These are phyloP conservation scores for Lycodopsis pacificus DNA, from an alignment of 2,797 vertebrate genomes.

Conservation along the genomic window DNA sequence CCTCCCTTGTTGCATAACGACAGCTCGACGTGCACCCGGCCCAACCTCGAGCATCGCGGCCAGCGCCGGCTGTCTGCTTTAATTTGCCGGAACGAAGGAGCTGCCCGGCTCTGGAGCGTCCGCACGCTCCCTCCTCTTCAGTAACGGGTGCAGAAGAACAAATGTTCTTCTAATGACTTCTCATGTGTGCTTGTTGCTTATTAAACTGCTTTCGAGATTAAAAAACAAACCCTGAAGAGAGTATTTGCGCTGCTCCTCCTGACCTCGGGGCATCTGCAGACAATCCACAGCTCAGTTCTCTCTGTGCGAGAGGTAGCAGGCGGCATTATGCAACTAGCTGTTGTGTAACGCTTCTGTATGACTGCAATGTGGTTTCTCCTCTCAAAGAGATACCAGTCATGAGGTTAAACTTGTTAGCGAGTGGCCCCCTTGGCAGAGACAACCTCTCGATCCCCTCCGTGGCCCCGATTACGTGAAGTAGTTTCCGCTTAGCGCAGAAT, in stretches of 20 bases:
- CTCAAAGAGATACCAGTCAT: slow-evolving; percentile 66
- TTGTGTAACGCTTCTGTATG: slow-evolving; percentile 76
- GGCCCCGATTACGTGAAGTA: slow-evolving; percentile 49
- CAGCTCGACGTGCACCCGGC: slow-evolving; percentile 30
- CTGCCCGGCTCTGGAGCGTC: slow-evolving; percentile 34
- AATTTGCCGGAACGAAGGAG: slow-evolving; percentile 44
- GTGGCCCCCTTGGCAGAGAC: slow-evolving; percentile 23
- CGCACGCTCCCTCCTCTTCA: not conserved
- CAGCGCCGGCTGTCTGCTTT: slow-evolving; percentile 59
- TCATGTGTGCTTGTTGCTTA: not conserved
- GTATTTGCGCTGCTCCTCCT: slow-evolving; percentile 27
- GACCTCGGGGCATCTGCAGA: slow-evolving; percentile 57
- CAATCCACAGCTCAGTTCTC: slow-evolving; percentile 56
- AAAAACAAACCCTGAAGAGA: slow-evolving; percentile 24
- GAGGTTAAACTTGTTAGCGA: slow-evolving; percentile 74
- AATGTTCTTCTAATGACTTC: not conserved
- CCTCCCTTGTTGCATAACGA: slow-evolving; percentile 48
- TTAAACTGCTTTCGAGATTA: slow-evolving; percentile 13
- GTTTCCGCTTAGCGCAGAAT: slow-evolving; percentile 9
- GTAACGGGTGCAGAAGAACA: not conserved
- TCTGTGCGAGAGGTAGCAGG: slow-evolving; percentile 59
- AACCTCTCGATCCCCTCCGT: slow-evolving; percentile 41
- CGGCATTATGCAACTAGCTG: slow-evolving; percentile 75
- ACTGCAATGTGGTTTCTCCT: slow-evolving; percentile 75
- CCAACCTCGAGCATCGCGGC: slow-evolving; percentile 37